Conservation (phyloP, 2,797 vertebrate species). For the Menidia menidia region DNA sequence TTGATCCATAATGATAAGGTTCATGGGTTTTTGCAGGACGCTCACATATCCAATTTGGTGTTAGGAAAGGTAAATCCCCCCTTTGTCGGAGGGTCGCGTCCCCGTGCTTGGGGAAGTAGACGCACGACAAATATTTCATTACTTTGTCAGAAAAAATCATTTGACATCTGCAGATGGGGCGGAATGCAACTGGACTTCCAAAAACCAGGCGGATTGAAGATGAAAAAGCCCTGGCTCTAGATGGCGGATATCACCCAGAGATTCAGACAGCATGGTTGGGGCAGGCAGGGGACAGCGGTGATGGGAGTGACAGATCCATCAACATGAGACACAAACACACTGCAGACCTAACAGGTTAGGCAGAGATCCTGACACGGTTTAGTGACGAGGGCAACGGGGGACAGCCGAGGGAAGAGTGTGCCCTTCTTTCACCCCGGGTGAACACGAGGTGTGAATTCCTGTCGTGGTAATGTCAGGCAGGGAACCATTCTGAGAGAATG, state of each 20-base stretch:
- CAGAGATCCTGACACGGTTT: conserved; percentile 19
- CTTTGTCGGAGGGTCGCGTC: conserved; percentile 24
- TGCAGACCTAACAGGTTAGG: conserved; percentile 8
- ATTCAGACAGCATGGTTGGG: conserved; percentile 39
- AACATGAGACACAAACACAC: conserved; percentile 19
- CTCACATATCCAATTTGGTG: neutral
- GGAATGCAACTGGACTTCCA: conserved; percentile 54
- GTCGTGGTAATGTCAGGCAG: neutral
- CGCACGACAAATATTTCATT: conserved; percentile 18
- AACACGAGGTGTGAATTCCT: conserved; percentile 2
- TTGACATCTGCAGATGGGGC: conserved; percentile 37
- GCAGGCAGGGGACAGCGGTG: conserved; percentile 43
- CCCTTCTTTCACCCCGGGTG: conserved; percentile 9
- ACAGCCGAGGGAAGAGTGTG: neutral
- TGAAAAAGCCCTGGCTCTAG: conserved; percentile 65
- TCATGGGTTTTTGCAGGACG: conserved; percentile 7
- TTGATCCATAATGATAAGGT: conserved; percentile 1
- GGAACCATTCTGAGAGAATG: neutral
- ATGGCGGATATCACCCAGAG: conserved; percentile 65
- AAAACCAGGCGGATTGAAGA: conserved; percentile 59
- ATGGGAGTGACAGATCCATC: conserved; percentile 48
- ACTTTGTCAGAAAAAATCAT: conserved; percentile 27
- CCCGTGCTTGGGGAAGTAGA: conserved; percentile 23
- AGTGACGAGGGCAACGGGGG: neutral
- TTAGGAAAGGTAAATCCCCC: conserved; percentile 5